Base-by-base conservation (phyloP, 2,797 vertebrate genomes). In the Buphagus erythrorhynchus region DNA sequence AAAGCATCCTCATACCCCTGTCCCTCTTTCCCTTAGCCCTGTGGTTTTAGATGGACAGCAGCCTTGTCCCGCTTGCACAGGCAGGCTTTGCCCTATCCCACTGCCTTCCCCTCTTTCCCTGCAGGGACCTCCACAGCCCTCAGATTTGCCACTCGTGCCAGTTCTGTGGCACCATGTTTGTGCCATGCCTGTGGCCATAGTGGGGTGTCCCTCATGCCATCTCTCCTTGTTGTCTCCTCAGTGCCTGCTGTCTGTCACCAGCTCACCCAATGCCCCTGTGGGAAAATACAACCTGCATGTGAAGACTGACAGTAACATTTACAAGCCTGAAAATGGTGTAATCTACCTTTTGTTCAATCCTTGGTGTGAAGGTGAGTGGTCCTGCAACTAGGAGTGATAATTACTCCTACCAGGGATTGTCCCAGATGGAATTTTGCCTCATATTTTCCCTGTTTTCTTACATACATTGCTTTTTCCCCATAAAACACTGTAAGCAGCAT, bases 261-360 rank as follows among this genome's bases (percentile, higher is more conserved):
- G 93, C 21, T 38, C 97, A 0, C 93, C 97, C 18, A 57, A 59
- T 5, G 97, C 98, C 3, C 17, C 89, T 0, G 92, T 98, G 90
- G 97, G 98, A 84, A 96, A 73, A 86, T 98, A 98, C 66, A 43
- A 11, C 7, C 61, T 98, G 75, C 45, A 49, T 0, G 86, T 98
- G 78, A 97, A 96, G 95, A 96, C 93, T 8, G 95, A 69, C 12
- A 17, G 24, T 29, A 83, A 84, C 36, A 11, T 69, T 22, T 97
- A 97, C 48, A 72, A 63, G 19, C 83, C 95, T 1, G 63, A 91
- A 36, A 55, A 95, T 0, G 42, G 57, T 15, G 19, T 59, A 4
- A 4, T 98, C 86, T 98, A 97, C 49, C 35, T 98, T 33, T 68
- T 98, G 73, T 98, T 98, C 97, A 98, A 98, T 43, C 97, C 98